Evolutionary conservation across 2,113 vertebrate species (phyloP).

Genomic region (Mungos mungo): DNA sequence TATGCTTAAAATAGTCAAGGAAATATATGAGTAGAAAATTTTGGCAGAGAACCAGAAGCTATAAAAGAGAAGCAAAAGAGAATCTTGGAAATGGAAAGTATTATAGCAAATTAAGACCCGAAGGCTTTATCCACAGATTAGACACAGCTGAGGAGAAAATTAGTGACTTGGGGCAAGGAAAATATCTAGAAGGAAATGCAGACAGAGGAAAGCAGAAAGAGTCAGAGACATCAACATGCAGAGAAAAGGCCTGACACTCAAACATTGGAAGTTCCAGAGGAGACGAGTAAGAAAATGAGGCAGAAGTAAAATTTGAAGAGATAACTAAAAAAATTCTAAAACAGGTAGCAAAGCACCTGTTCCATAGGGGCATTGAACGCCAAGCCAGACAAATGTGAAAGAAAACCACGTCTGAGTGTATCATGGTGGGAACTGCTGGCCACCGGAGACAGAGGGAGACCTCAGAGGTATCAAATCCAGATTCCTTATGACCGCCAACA

Average conservation of each 20-base stretch:
- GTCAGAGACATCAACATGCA: background rate
- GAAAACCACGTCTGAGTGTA: background rate
- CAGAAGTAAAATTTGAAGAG: background rate
- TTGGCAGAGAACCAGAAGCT: background rate
- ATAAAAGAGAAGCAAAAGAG: background rate
- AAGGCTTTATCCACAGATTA: background rate
- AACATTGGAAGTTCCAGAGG: background rate
- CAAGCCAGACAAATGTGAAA: background rate
- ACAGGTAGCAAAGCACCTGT: background rate
- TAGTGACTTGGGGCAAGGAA: background rate
- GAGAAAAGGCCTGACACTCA: background rate
- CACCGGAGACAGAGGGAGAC: background rate
- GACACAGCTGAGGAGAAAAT: background rate
- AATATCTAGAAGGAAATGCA: background rate
- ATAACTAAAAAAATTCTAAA: background rate
- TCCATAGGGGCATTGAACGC: background rate
- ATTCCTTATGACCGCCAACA: fast-evolving
- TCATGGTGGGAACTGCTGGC: too few species aligned
- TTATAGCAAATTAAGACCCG: background rate
- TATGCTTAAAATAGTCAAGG: background rate
- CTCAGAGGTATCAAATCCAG: background rate
- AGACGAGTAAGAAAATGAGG: background rate
- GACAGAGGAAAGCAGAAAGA: background rate
- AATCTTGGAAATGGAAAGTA: background rate
- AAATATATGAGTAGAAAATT: background rate